Conservation (phyloP, 2,797 vertebrate species). For the Betta splendens region DNA sequence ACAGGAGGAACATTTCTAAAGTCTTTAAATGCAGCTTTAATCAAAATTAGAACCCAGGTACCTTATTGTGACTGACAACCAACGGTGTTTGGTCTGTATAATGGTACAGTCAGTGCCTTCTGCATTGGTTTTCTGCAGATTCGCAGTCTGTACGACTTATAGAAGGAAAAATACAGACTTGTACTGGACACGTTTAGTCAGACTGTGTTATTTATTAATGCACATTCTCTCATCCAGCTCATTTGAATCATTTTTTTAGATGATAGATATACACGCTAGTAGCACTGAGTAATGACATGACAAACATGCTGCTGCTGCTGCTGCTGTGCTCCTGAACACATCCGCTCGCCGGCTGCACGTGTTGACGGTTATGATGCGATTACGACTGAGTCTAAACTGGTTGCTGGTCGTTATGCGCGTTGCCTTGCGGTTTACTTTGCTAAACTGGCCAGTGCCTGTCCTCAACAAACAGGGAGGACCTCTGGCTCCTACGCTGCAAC, state of each 20-base stretch:
- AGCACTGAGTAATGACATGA: conserved; percentile 83
- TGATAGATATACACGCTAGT: conserved; percentile 77
- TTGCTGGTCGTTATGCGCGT: conserved; percentile 20
- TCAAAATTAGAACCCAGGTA: too few species aligned
- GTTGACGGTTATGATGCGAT: conserved; percentile 47
- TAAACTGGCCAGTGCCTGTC: conserved; percentile 37
- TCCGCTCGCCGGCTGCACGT: conserved; percentile 37
- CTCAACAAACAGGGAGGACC: conserved; percentile 18
- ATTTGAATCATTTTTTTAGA: conserved; percentile 76
- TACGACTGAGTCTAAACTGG: conserved; percentile 46
- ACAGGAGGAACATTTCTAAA: too few species aligned
- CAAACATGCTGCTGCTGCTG: conserved; percentile 82
- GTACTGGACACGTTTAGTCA: conserved; percentile 60
- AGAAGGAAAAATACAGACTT: background rate
- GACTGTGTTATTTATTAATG: conserved; percentile 83
- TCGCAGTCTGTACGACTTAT: background rate
- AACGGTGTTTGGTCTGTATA: conserved; percentile 10
- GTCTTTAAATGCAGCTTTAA: too few species aligned
- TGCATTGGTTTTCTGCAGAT: conserved; percentile 19
- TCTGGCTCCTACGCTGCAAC: conserved; percentile 13
- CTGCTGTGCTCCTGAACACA: conserved; percentile 77
- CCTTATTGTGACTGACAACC: conserved; percentile 8
- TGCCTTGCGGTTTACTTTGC: conserved; percentile 20
- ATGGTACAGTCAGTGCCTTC: conserved; percentile 36
- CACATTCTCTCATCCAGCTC: conserved; percentile 82